These are phyloP conservation scores for Perognathus longimembris DNA, from an alignment of 2,113 vertebrate genomes.

Conservation along the genomic window DNA sequence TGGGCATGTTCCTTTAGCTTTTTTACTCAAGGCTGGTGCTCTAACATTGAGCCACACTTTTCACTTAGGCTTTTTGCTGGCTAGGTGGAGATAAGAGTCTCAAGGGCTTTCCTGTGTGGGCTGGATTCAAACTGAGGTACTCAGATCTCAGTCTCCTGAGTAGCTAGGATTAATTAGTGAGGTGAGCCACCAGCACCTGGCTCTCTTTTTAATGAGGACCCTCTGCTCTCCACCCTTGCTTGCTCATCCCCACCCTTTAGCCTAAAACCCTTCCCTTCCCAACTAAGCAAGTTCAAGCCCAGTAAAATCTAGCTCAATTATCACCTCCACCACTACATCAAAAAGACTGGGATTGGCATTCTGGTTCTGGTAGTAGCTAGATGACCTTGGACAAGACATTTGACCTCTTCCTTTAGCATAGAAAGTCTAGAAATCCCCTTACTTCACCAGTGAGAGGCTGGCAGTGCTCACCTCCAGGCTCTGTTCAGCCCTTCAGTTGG, in stretches of 20 bases:
- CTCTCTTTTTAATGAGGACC: background rate
- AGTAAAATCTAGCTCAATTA: background rate
- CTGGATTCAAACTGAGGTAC: too few species aligned
- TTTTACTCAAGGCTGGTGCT: too few species aligned
- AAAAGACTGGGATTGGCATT: too few species aligned
- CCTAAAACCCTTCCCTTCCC: background rate
- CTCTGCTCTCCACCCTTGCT: background rate
- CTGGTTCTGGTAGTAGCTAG: background rate
- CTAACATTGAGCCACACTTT: too few species aligned
- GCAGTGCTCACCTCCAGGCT: background rate
- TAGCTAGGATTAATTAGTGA: too few species aligned
- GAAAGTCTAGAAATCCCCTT: background rate
- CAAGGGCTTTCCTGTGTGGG: too few species aligned
- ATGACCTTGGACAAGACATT: background rate
- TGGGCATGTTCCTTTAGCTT: too few species aligned
- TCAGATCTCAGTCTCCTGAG: too few species aligned
- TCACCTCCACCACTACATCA: background rate
- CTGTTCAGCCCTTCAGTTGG: background rate
- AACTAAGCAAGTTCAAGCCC: background rate
- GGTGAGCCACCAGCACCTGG: too few species aligned
- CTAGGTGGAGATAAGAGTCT: too few species aligned
- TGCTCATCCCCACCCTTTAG: background rate
- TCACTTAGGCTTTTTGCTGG: too few species aligned
- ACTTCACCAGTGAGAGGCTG: background rate
- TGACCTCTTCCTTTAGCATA: background rate